Evolutionary conservation across 2,888 invertebrate genomes (phyloP), one percentile per base, ranked within the genome.

Genomic region (Sphaerophoria rueppellii): DNA sequence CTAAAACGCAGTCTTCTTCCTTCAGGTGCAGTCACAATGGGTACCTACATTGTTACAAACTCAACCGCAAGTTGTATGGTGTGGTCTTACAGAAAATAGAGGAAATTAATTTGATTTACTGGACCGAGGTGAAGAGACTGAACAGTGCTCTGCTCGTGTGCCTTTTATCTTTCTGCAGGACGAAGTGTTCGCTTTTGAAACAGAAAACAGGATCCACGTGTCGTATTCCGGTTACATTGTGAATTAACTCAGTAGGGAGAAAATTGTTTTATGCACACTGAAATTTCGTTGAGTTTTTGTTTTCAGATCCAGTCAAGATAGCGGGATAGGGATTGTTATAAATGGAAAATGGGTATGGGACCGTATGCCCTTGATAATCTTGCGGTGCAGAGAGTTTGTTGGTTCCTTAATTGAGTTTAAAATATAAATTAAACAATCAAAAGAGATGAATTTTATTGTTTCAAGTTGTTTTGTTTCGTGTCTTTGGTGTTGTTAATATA

Each of bases 21-120:
- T 40, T 40, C 40, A 11, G 40, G 40, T 12, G 40, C 16, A 65
- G 43, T 43, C 4, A 9, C 32, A 12, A 14, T 6, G 12, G n/a
- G 16, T 7, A 12, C 11, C 5, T 35, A 14, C n/a, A 46, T 46
- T 63, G 34, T 35, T 12, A 34, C 7, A 40, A 54, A 40, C 16
- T 43, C 52, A 5, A 43, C 67, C 67, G 52, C 67, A 67, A 65
- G 14, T 37, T 40, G 50, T 65, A 6, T 40, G 24, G 24, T 60
- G 54, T 54, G 67, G 67, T 54, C 43, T 54, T 6, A 50, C 35
- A 67, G 67, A 16, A 52, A 67, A 52, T 9, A 32, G 24, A 24
- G 40, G n/a, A 67, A 43, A 67, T 54, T 67, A 67, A 67, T 67
- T 67, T 54, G 67, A 40, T 67, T 67, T 40, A 40, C 67, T 54